These are phyloP conservation scores for Drosophila athabasca DNA, from an alignment of 1,140 invertebrate genomes.

Conservation along the genomic window DNA sequence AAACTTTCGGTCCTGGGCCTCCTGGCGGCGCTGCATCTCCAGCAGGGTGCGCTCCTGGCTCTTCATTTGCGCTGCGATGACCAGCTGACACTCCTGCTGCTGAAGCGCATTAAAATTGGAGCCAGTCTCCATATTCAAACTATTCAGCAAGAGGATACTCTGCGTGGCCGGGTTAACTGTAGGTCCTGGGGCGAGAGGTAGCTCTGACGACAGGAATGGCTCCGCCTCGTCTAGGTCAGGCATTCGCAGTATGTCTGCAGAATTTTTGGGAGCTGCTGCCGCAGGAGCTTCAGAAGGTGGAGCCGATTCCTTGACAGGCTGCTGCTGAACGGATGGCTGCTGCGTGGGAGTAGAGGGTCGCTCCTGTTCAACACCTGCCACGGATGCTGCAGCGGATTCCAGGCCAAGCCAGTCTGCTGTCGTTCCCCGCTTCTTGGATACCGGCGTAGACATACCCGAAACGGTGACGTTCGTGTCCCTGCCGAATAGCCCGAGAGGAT, in stretches of 20 bases:
- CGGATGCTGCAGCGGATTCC: conserved; percentile 30
- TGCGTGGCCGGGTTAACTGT: conserved; percentile 38
- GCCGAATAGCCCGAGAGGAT: conserved; percentile 74
- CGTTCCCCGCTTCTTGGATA: conserved; percentile 57
- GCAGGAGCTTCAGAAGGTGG: background rate
- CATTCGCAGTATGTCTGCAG: conserved; percentile 27
- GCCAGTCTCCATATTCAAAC: conserved; percentile 79
- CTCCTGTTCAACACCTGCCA: conserved; percentile 32
- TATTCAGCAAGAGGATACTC: conserved; percentile 67
- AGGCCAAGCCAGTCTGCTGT: conserved; percentile 80
- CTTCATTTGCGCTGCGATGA: conserved; percentile 84
- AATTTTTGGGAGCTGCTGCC: background rate
- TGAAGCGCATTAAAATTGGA: conserved; percentile 83
- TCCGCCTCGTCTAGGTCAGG: conserved; percentile 45
- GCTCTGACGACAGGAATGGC: background rate
- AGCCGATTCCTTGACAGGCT: conserved; percentile 6
- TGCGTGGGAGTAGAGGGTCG: conserved; percentile 22
- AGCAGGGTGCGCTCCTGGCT: conserved; percentile 84
- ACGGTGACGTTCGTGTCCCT: conserved; percentile 60
- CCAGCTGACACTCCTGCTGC: conserved; percentile 84
- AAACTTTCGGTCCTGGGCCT: conserved; percentile 84
- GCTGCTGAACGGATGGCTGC: background rate
- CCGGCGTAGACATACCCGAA: conserved; percentile 71
- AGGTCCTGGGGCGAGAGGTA: background rate
- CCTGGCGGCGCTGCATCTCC: conserved; percentile 84